Base-by-base conservation (phyloP, 2,797 vertebrate genomes). In the Enteromius afrohamiltoni region DNA sequence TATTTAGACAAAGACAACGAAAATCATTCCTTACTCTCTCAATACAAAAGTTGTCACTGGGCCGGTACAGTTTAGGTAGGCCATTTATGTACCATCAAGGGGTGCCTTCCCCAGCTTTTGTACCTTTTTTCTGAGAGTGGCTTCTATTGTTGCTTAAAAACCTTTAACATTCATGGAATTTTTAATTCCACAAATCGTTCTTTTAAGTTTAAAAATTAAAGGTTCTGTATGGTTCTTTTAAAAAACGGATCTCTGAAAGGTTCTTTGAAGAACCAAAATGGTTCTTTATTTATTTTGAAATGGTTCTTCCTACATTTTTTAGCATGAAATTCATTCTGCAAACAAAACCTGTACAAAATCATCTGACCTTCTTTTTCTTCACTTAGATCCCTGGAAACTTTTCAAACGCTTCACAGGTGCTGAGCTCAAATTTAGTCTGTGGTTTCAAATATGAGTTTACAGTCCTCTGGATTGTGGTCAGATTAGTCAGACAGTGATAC, bases 381-480 rank as follows among this genome's bases (percentile, higher is more conserved):
- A 62, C 62, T 45, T 71, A 17, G 21, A 64, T 26, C 13, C 19
- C 21, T 64, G 69, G 74, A 49, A 77, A 40, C 19, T 42, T 67
- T 74, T 65, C 58, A 75, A 82, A 29, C 42, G 45, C 45, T 16
- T 82, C 70, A 71, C 70, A 82, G 80, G 80, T 74, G 80, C 74
- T 65, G 55, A 37, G 68, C 71, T 83, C 51, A 85, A 55, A 67
- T 83, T 55, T 71, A 53, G 19, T 40, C 55, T 83, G 86, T 77
- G 84, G 80, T 85, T 77, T 53, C 53, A 73, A 83, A 83, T 60
- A 80, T 81, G 34, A 68, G 51, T 68, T 82, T 86, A 58, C 47
- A 75, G 62, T 71, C 47, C 69, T 58, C 64, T 77, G 64, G 55
- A 49, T 68, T 53, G 47, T 80, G 80, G 83, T 85, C 70, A 80